phyloP scores from a whole-genome alignment of 2,113 vertebrate genomes.

The Oxyruncus cristatus region DNA sequence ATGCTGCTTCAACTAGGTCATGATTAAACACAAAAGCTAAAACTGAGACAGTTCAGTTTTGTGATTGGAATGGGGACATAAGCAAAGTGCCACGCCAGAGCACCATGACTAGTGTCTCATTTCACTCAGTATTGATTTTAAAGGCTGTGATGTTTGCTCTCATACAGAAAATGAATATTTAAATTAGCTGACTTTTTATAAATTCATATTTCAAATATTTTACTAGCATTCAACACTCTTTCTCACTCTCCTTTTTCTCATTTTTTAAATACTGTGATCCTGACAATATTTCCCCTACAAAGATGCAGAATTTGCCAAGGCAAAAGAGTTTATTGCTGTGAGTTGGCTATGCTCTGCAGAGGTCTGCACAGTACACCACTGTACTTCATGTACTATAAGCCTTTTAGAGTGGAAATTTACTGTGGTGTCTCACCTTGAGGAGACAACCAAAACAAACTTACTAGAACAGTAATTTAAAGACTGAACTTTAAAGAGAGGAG shows the following conservation, averaged over 20 bases:
- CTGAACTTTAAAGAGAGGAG: not conserved
- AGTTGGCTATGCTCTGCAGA: not conserved
- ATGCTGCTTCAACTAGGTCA: not conserved
- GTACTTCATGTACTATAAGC: not conserved
- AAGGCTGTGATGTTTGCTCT: not conserved
- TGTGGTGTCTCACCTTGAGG: not conserved
- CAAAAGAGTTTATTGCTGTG: not conserved
- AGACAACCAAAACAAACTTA: constrained; percentile 17
- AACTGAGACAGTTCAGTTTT: not conserved
- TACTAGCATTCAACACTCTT: not conserved
- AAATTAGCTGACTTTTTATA: not conserved
- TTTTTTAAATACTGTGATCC: not conserved
- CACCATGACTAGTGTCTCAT: not conserved
- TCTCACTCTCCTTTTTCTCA: rapidly evolving
- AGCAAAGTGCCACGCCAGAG: not conserved
- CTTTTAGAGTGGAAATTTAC: constrained; percentile 48
- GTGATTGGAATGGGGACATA: not conserved
- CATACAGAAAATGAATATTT: not conserved
- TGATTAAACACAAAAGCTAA: not conserved
- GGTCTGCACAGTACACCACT: not conserved
- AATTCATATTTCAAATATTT: not conserved
- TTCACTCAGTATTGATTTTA: not conserved
- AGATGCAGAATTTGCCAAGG: not conserved
- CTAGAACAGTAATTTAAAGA: constrained; percentile 25
- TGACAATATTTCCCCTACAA: not conserved